Evolutionary conservation across 1,140 invertebrate species (phyloP), one percentile per base, ranked within the genome.

Genomic region (Tetragnatha versicolor): DNA sequence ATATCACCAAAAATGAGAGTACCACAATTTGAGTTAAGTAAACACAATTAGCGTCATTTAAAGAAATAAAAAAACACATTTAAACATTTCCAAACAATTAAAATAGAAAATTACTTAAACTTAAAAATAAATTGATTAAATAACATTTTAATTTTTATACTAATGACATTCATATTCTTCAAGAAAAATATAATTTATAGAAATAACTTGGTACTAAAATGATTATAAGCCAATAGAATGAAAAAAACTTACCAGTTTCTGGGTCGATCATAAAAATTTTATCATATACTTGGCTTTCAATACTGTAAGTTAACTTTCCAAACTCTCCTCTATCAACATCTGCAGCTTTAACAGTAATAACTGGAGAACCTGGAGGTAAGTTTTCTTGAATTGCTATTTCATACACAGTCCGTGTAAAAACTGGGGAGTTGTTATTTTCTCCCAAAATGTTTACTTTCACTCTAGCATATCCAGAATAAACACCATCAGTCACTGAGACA

Each of bases 401-500:
- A 84, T 94, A 92, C 12, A 92, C 87, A 1, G 89, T 85, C 83
- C 93, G 90, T 1, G 90, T 88, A 85, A 97, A 97, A 61, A 88
- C 87, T 3, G 95, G 96, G 80, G 91, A 88, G 83, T 93, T 88
- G 27, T 89, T 88, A 87, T 97, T 98, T 33, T 92, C 91, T 10
- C 93, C 91, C 33, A 93, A 85, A 49, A 96, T 90, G 81, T 91
- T 90, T 37, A 98, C 81, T 27, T 81, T 80, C 0, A 87, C 82
- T 25, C 81, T 80, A 0, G 93, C 90, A 85, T 94, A 95, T 60
- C 90, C 92, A 4, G 93, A 94, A 85, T 95, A 94, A 9, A 96
- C 92, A 5, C 95, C 94, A 87, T 98, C 95, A 42, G 93, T 95
- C n/a, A 95, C 94, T 2, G 93, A 94, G 17, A 98, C 90, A 85